Base-by-base conservation (phyloP, 2,113 vertebrate species). In the Ranitomeya variabilis region DNA sequence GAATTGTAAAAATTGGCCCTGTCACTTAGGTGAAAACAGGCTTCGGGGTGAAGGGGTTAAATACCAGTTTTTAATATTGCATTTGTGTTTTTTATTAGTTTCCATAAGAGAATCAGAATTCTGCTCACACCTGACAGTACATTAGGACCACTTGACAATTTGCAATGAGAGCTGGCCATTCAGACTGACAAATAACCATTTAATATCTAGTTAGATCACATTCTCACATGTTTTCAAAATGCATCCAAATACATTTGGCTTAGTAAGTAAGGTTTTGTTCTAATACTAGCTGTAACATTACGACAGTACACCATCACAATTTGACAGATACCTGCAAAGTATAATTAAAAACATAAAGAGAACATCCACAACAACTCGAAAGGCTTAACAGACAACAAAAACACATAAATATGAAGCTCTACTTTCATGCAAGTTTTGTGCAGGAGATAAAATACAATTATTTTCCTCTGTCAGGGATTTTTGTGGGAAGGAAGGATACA, bases 191-290 rank as follows among this genome's bases (percentile, higher is more conserved):
- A 19, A 37, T 45, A 37, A 37, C 5, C 12, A 31, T 74, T 74
- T 16, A 19, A 74, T 74, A 14, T 18, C 71, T 16, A 74, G 45
- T 76, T 76, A 52, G 37, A 76, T 76, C 31, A 73, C 69, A 73
- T 37, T 15, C 67, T 71, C 71, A 76, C 73, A 37, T 52, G 73
- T 76, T 76, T 8, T 52, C 3, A 76, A 12, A 52, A 1, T 21
- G 37, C 18, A 52, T 76, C 73, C 73, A 76, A 45, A 76, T 52
- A 52, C 73, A 76, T 76, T 76, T 76, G 73, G 73, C 71, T 74
- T 74, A 45, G 73, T 31, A 76, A 52, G 73, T 52, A 18, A 52
- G 45, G 73, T 76, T 76, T 21, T 52, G 12, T 76, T 52, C 73
- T 45, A 52, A 52, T 52, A 11, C 37, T 76, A 45, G 73, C 73